phyloP scores from a whole-genome alignment of 1,140 invertebrate genomes.

The Formica exsecta region DNA sequence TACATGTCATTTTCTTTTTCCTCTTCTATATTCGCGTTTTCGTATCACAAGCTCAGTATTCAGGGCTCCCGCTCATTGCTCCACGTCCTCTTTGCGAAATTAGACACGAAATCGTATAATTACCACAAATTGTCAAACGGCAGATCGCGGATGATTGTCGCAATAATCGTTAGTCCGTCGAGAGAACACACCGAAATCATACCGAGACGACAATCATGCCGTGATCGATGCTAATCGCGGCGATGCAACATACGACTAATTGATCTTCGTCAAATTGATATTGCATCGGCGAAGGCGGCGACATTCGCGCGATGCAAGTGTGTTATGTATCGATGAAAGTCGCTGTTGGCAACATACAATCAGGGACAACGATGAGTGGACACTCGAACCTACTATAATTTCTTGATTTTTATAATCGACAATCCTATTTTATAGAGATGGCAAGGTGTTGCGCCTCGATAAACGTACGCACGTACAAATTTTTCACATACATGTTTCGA shows the following conservation, averaged over 20 bases:
- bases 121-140: constrained; percentile 10
- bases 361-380: constrained; percentile 54
- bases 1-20: constrained; percentile 14
- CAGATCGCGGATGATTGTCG: constrained; percentile 47
- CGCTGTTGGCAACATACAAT: constrained; percentile 21
- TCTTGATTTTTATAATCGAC: constrained; percentile 5
- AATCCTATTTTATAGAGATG: background rate
- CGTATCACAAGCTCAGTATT: background rate
- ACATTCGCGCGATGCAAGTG: constrained; percentile 15
- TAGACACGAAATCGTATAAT: constrained; percentile 13
- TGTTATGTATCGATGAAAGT: constrained; percentile 7
- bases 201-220: constrained; percentile 45
- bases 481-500: constrained; percentile 6
- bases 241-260: background rate
- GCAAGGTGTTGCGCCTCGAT: background rate
- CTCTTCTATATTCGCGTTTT: constrained; percentile 10
- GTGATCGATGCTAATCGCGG: constrained; percentile 32
- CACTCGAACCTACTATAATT: background rate
- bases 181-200: constrained; percentile 25
- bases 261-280: background rate
- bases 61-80: background rate
- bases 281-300: constrained; percentile 25
- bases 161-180: constrained; percentile 21
- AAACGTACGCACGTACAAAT: background rate
- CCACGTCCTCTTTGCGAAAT: constrained; percentile 21